Base-by-base conservation (phyloP, 2,888 invertebrate genomes). In the Boloria selene region DNA sequence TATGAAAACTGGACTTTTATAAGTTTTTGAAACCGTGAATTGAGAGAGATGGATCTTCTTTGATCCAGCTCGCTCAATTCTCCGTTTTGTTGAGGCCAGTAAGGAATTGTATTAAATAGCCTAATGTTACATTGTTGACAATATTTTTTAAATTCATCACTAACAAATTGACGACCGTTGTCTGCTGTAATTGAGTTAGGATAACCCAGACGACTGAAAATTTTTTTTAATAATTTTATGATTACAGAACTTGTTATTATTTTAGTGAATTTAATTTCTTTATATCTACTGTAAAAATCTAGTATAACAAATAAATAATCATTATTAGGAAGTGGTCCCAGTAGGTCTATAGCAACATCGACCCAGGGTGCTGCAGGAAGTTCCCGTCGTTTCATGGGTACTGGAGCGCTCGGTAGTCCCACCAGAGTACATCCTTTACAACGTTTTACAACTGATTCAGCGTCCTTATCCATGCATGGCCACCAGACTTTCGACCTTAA, bases 401-500 rank as follows among this genome's bases (percentile, higher is more conserved):
- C 71, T 22, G 73, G 72, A 13, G 71, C 63, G 38, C 65, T 71
- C 16, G 72, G 72, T 5, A 31, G 38, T 0, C 65, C 63, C 0
- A 76, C 74, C 4, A 74, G n/a, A 2, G 66, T 72, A 44, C 74
- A 77, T 0, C 73, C 66, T 58, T 69, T 70, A 52, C 74, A 75
- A 5, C 17, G 3, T 63, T 69, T 74, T 0, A 69, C 65, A 0
- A 67, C 4, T 10, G 52, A 59, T 63, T 74, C 73, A 0, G 66
- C 75, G 44, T 80, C 79, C 59, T 68, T 72, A 63, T 83, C 81
- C 4, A 73, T 73, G 58, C 72, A 73, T 5, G 79, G 79, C 80
- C 81, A 81, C 79, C 81, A 83, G 2, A 82, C 82, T 72, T 82
- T 82, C 0, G 77, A 73, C 10, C 82, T 63, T 5, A 82, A 59